Percentiles rank a stretch among this genome's conserved stretches.
Evolutionary conservation across 2,888 invertebrate species (phyloP).

Genomic region (Drosophila multiciliata): DNA sequence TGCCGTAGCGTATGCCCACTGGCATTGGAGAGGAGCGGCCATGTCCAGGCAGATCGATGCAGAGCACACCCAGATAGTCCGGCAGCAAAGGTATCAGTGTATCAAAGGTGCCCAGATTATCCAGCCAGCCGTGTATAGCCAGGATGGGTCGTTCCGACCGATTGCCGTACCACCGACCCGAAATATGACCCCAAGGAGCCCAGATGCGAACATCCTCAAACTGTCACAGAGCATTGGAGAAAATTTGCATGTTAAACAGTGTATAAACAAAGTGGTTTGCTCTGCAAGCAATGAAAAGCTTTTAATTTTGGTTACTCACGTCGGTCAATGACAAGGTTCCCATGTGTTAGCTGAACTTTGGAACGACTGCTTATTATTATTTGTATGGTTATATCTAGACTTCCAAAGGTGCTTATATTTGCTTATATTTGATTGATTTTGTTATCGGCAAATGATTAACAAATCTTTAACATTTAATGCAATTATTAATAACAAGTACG

Average conservation of each 20-base stretch:
- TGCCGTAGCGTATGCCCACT: conserved; percentile 85
- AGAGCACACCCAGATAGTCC: conserved; percentile 86
- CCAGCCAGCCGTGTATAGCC: conserved; percentile 91
- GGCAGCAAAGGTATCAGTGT: conserved; percentile 87
- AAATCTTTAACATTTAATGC: neutral
- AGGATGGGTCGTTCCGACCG: conserved; percentile 88
- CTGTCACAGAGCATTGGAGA: conserved; percentile 52
- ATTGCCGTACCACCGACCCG: conserved; percentile 89
- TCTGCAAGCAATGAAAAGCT: conserved; percentile 6
- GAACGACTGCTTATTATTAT: neutral
- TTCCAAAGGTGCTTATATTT: conserved; percentile 31
- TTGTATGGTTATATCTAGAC: neutral
- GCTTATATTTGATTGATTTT: conserved; percentile 1
- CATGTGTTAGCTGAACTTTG: conserved; percentile 47
- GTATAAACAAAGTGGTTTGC: conserved; percentile 40
- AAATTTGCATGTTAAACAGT: conserved; percentile 25
- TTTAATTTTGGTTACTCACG: conserved; percentile 38
- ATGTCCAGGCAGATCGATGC: conserved; percentile 89
- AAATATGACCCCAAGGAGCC: conserved; percentile 89
- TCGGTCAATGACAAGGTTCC: conserved; percentile 53
- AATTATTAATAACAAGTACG: neutral
- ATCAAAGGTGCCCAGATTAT: conserved; percentile 91
- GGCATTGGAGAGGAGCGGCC: conserved; percentile 89
- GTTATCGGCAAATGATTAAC: neutral
- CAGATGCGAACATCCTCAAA: conserved; percentile 88